These are phyloP conservation scores for Ypsolopha scabrella DNA, from an alignment of 2,888 invertebrate species.

Conservation along the genomic window DNA sequence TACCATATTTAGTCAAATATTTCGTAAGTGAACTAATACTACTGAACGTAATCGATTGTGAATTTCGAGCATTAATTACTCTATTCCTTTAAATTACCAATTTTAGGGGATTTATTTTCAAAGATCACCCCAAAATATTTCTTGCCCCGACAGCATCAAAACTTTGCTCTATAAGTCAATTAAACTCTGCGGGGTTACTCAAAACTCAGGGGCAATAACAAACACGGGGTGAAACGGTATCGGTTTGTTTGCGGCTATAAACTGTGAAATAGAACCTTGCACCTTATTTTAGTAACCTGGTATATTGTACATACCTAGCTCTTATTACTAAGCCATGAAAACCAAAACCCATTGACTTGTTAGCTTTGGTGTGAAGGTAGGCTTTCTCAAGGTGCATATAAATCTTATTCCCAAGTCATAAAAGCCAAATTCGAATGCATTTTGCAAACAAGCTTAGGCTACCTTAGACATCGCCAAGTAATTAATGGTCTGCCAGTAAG, in stretches of 20 bases:
- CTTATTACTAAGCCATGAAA: not conserved
- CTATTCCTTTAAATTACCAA: no score
- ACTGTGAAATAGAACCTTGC: slow-evolving; percentile 13
- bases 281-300: not conserved
- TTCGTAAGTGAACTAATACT: no score
- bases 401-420: no score
- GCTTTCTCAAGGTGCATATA: not conserved
- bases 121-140: not conserved
- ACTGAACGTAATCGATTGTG: no score
- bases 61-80: no score
- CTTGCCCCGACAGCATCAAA: not conserved
- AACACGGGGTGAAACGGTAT: slow-evolving; percentile 47
- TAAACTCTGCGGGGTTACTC: slow-evolving; percentile 20
- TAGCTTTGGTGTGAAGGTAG: not conserved
- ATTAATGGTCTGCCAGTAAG: slow-evolving; percentile 54
- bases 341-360: not conserved
- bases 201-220: slow-evolving; percentile 46
- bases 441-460: not conserved
- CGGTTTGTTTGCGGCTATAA: slow-evolving; percentile 64
- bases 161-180: slow-evolving; percentile 27
- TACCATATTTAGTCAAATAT: no score
- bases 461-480: slow-evolving; percentile 44
- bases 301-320: not conserved
- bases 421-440: no score
- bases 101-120: no score